Evolutionary conservation across 1,140 invertebrate genomes (phyloP), one percentile per base, ranked within the genome.

Genomic region (Apolygus lucorum): DNA sequence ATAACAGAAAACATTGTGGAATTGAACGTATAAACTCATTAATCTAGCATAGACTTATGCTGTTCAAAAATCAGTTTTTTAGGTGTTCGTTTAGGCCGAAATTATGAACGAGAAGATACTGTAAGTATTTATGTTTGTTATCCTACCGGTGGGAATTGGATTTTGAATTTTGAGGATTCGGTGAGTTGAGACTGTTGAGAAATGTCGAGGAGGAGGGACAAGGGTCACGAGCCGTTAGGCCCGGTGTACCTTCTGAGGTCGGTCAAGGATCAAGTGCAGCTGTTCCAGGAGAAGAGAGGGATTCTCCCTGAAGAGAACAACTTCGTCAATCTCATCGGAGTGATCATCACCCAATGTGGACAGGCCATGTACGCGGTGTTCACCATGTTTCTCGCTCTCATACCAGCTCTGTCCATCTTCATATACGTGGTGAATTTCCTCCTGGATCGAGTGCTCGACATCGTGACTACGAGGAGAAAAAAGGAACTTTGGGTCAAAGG

Each of bases 321-420:
- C 24, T 72, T 72, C 25, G 68, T 72, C 34, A 72, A 72, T 52
- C 22, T 72, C 1, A 21, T 69, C 27, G 63, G 67, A 8, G 49
- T 72, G 4, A 66, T 72, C 11, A 27, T 72, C 8, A 42, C 34
- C 4, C 71, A 72, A 22, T 26, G 63, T n/a, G 42, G 63, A 2
- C 42, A 65, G 34, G 71, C 69, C n/a, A 52, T 67, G 28, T 65
- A 72, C 72, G 68, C 72, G 65, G 64, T 72, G 0, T 72, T 72
- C 63, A 69, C 71, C 21, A 72, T 72, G 71, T 72, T 69, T 64
- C 34, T 72, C n/a, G 67, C 71, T 1, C 63, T 72, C 0, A 42
- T 72, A 17, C 71, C 71, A 0, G 68, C 64, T n/a, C 28, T 28
- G 1, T 63, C 42, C 24, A 72, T 72, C 28, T 54, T 72, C 25